Evolutionary conservation across 2,888 invertebrate species (phyloP), one percentile per base, ranked within the genome.

Genomic region (Troides helena): DNA sequence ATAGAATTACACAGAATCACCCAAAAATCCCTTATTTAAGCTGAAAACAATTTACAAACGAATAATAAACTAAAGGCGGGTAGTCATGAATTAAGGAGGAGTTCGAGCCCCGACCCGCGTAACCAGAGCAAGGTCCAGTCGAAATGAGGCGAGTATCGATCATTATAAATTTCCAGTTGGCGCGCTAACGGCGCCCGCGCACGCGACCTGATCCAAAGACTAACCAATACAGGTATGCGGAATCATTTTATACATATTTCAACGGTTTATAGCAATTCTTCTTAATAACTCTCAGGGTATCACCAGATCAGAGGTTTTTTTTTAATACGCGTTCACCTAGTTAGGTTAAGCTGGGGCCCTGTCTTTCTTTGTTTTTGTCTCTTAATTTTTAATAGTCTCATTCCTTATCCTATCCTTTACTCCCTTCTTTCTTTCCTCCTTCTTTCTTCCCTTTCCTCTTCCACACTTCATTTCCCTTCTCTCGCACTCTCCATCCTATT

Each of bases 161-260:
- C 91, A 90, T 89, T 90, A 89, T 90, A 92, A 90, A 89, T 89
- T 86, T 88, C 86, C 86, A 84, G 81, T 81, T 77, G 82, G 80
- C 81, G 81, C 81, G 80, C 86, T 88, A 91, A 92, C 90, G 89
- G 90, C 88, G 85, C 79, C 73, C 71, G 89, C 89, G 90, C 92
- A 92, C 92, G 92, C 92, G 90, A 92, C 91, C 84, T 77, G 72
- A 58, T 17, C 2, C 89, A 88, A 72, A 88, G 88, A 89, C 46
- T 82, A 86, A 75, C 7, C 58, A 18, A 46, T 46, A 59, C 57
- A 59, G 66, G 71, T 57, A 1, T n/a, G 8, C 53, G 21, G 10
- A 0, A 21, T 12, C 17, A 7, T 46, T 62, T 25, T 43, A 50
- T 23, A 65, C 17, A 39, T 57, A 30, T 0, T 10, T 14, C 46